These are phyloP conservation scores for Drosophila incognita DNA, from an alignment of 2,888 invertebrate species.

Conservation along the genomic window DNA sequence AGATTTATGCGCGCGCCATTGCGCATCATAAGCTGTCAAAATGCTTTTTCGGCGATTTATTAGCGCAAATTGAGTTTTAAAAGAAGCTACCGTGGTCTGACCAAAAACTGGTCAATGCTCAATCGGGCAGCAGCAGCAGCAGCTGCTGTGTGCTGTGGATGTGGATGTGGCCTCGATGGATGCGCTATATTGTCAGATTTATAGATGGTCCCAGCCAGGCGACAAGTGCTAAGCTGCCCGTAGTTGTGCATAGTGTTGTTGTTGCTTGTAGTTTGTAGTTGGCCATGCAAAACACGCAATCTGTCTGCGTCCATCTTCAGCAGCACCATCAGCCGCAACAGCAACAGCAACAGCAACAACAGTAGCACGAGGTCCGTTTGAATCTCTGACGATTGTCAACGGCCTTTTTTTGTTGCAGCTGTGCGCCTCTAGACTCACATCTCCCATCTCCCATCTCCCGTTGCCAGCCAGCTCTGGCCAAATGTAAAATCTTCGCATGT, in stretches of 20 bases:
- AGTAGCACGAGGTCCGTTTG: conserved; percentile 24
- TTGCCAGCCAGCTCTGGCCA: background rate
- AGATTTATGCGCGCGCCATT: conserved; percentile 79
- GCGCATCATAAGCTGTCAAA: conserved; percentile 83
- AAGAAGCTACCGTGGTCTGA: conserved; percentile 61
- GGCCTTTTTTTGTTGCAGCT: conserved; percentile 38
- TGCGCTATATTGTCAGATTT: conserved; percentile 43
- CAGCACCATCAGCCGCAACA: conserved; percentile 12
- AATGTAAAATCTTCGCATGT: conserved; percentile 57
- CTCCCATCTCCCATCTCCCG: background rate
- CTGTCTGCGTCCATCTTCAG: conserved; percentile 71
- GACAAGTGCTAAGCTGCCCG: conserved; percentile 57
- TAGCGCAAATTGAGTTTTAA: conserved; percentile 84
- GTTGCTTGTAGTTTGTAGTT: conserved; percentile 42
- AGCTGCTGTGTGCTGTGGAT: background rate
- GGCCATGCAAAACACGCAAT: conserved; percentile 70
- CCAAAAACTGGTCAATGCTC: conserved; percentile 40
- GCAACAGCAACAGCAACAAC: conserved; percentile 4
- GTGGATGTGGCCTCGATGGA: conserved; percentile 6
- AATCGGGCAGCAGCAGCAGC: conserved; percentile 33
- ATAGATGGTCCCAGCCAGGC: conserved; percentile 47
- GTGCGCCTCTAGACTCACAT: conserved; percentile 19
- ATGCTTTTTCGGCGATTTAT: conserved; percentile 83
- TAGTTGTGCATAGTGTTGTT: conserved; percentile 32
- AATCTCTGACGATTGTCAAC: conserved; percentile 52